Percentiles rank a stretch among this genome's conserved stretches.
These are phyloP conservation scores for Trimorus sp. DNA, from an alignment of 2,888 invertebrate genomes.

Conservation along the genomic window DNA sequence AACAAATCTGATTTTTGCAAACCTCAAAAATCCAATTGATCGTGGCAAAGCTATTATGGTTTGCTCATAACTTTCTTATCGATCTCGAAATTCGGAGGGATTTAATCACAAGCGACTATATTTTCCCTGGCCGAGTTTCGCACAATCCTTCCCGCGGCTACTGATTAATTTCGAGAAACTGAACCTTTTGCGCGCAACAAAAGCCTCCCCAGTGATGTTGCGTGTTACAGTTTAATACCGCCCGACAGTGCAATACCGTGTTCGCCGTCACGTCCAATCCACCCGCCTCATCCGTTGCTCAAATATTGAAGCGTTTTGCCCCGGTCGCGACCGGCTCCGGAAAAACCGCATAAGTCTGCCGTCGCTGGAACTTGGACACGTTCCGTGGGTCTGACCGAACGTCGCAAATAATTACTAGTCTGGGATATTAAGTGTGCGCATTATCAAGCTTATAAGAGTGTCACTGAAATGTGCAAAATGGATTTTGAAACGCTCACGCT, in stretches of 20 bases:
- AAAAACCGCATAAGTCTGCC: not conserved
- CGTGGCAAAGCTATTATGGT: too few relatives aligned
- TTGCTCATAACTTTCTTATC: not conserved
- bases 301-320: constrained; percentile 30
- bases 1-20: too few relatives aligned
- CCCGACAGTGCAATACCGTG: constrained; percentile 25
- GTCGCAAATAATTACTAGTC: constrained; percentile 11
- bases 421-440: constrained; percentile 20
- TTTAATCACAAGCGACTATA: constrained; percentile 24
- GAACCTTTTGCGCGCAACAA: constrained; percentile 30
- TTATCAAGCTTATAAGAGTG: constrained; percentile 16
- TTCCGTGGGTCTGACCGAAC: not conserved
- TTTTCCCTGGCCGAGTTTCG: constrained; percentile 6
- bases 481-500: constrained; percentile 21
- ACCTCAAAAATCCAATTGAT: too few relatives aligned
- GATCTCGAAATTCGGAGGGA: not conserved
- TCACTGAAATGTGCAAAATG: constrained; percentile 26
- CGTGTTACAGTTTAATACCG: constrained; percentile 33
- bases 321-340: not conserved
- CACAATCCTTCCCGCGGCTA: constrained; percentile 21
- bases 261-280: constrained; percentile 26
- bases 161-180: constrained; percentile 50
- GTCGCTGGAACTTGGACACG: too few relatives aligned
- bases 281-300: constrained; percentile 11
- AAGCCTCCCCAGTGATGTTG: constrained; percentile 33